Base-by-base conservation (phyloP, 2,888 invertebrate species). In the Habrosyne pyritoides region DNA sequence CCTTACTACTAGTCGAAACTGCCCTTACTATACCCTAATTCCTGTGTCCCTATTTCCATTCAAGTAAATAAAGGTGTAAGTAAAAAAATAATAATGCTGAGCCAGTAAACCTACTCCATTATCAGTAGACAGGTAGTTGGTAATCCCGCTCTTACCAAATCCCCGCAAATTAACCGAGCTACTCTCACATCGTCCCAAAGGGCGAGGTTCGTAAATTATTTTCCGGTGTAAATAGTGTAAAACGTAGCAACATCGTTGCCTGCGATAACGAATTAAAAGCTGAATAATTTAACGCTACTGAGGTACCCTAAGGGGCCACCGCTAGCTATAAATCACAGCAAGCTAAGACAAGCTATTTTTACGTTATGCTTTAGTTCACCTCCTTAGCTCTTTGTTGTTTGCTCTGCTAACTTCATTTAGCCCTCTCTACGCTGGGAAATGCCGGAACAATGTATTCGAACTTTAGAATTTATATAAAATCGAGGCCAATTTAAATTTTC, bases 251-350 rank as follows among this genome's bases (percentile, higher is more conserved):
- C 85, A 79, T 79, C 79, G 79, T 85, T 82, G 82, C 85, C 81
- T 82, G 84, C 83, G 87, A 89, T 92, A 88, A 89, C 85, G 86
- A 91, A 91, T 91, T 91, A 91, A 91, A 91, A 87, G 84, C 83
- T 90, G 89, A 91, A 92, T 91, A 89, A 91, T 91, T 88, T 90
- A 91, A 87, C 84, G 84, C 85, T 79, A 81, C 84, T 73, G 81
- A 80, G 69, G 61, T 66, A 73, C 69, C 67, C 79, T 77, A 71
- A 73, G 77, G 81, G 84, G 81, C 78, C 78, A 77, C 77, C 75
- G 70, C 71, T 69, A 64, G 86, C 76, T 79, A 90, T 91, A 91
- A 90, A 91, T 91, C 90, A 91, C 89, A 72, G 73, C 73, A 82
- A 82, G 80, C 75, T 81, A 78, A 87, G 87, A 89, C 87, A 81